A percentile compares a stretch with the other conserved stretches of the same genome.
Evolutionary conservation across 2,797 vertebrate genomes (phyloP).

Genomic region (Pseudochirops corinnae): DNA sequence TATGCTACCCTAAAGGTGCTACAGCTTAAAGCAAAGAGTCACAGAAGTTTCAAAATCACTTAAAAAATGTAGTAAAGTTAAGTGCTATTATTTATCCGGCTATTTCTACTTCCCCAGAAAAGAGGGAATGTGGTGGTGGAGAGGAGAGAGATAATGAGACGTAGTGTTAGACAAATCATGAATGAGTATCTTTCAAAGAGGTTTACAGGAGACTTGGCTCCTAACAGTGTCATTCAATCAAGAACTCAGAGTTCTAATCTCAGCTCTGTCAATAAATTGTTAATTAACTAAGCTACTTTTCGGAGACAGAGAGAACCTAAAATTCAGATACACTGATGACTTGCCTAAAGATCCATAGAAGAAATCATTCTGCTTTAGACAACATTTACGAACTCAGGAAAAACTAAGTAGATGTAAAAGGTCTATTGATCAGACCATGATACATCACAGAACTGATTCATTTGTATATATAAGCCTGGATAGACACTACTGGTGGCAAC

Average conservation of each 20-base stretch:
- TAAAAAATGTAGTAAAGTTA: background rate
- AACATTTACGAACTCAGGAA: constrained; percentile 60
- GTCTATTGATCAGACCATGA: background rate
- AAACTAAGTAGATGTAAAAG: background rate
- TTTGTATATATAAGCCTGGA: background rate
- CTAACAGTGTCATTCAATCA: background rate
- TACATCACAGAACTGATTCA: background rate
- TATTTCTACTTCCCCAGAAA: background rate
- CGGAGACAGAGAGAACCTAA: constrained; percentile 55
- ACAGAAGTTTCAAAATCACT: constrained; percentile 55
- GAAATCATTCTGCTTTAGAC: constrained; percentile 71
- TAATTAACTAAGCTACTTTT: constrained; percentile 52
- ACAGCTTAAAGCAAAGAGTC: constrained; percentile 38
- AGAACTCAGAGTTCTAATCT: constrained; percentile 56
- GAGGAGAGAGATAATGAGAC: background rate
- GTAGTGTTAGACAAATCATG: background rate
- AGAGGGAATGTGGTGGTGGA: background rate
- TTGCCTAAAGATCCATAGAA: constrained; percentile 71
- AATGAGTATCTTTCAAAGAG: background rate
- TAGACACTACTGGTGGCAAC: background rate
- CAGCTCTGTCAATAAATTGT: constrained; percentile 38
- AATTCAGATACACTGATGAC: background rate
- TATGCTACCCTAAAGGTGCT: constrained; percentile 40
- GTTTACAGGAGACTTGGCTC: background rate
- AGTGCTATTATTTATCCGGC: background rate